These are phyloP conservation scores for Dryadula phaetusa DNA, from an alignment of 2,888 invertebrate genomes.

Conservation along the genomic window DNA sequence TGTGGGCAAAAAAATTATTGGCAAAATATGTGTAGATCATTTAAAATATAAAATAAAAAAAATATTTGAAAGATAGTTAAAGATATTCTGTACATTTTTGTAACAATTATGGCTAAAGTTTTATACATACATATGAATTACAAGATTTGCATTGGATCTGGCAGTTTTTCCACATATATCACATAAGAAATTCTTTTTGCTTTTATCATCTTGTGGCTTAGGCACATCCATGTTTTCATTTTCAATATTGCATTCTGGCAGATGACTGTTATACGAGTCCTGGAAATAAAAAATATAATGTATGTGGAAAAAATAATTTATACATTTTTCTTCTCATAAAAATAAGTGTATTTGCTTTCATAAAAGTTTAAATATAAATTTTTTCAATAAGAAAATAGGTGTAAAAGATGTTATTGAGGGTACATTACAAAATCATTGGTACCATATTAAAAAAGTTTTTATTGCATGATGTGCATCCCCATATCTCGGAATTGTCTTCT, in stretches of 20 bases:
- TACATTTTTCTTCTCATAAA: neutral
- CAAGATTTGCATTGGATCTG: conserved; percentile 68
- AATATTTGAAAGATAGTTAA: too few species aligned
- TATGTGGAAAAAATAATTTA: neutral
- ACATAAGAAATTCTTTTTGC: conserved; percentile 65
- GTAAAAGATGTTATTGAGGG: neutral
- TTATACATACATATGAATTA: conserved; percentile 70
- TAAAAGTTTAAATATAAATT: neutral
- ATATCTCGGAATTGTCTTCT: conserved; percentile 60
- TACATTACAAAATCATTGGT: conserved; percentile 1
- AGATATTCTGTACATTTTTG: too few species aligned
- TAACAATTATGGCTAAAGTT: too few species aligned
- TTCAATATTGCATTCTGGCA: conserved; percentile 52
- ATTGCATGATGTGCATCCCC: conserved; percentile 62
- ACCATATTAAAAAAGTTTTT: conserved; percentile 67
- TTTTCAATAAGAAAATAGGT: conserved; percentile 28
- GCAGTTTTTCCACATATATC: conserved; percentile 76
- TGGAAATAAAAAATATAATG: conserved; percentile 49
- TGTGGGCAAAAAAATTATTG: too few species aligned
- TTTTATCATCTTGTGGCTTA: conserved; percentile 43
- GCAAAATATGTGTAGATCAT: too few species aligned
- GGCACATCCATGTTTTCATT: conserved; percentile 12
- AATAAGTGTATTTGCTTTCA: neutral
- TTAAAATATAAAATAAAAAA: too few species aligned
- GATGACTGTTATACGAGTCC: conserved; percentile 64